A percentile compares a stretch with the other conserved stretches of the same genome.
Evolutionary conservation across 2,888 invertebrate genomes (phyloP).

Genomic region (Lamellibrachia columna): DNA sequence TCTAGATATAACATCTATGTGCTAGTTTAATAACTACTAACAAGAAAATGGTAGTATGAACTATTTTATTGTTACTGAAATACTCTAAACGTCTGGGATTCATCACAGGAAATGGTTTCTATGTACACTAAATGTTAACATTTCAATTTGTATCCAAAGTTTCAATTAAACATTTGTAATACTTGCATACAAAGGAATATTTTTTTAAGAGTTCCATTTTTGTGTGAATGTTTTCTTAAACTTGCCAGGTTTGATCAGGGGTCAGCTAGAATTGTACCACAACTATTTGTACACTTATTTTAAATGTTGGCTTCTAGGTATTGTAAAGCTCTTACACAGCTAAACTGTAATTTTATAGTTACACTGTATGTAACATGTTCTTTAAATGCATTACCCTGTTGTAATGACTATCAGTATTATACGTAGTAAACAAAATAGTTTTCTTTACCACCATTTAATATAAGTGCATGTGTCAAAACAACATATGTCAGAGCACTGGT

Average conservation of each 20-base stretch:
- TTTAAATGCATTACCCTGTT: background rate
- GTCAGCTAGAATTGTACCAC: background rate
- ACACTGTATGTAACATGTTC: background rate
- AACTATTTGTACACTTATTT: background rate
- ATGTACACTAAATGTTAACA: background rate
- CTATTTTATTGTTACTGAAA: slow-evolving; percentile 5
- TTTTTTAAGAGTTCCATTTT: background rate
- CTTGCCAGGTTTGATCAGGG: background rate
- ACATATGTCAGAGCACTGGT: background rate
- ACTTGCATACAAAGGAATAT: background rate
- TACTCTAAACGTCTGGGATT: background rate
- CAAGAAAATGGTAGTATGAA: background rate
- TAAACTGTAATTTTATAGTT: background rate
- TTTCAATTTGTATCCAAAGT: background rate
- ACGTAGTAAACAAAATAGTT: background rate
- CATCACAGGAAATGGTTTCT: background rate
- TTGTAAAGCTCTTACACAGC: background rate
- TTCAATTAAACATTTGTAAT: background rate
- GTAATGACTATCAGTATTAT: background rate
- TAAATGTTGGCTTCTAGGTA: background rate
- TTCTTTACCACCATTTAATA: background rate
- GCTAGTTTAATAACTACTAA: background rate
- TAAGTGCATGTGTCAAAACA: background rate
- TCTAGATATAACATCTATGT: background rate
- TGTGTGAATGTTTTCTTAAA: background rate